These are phyloP conservation scores for Drosophila atroscutellata DNA, from an alignment of 2,888 invertebrate genomes.

Conservation along the genomic window DNA sequence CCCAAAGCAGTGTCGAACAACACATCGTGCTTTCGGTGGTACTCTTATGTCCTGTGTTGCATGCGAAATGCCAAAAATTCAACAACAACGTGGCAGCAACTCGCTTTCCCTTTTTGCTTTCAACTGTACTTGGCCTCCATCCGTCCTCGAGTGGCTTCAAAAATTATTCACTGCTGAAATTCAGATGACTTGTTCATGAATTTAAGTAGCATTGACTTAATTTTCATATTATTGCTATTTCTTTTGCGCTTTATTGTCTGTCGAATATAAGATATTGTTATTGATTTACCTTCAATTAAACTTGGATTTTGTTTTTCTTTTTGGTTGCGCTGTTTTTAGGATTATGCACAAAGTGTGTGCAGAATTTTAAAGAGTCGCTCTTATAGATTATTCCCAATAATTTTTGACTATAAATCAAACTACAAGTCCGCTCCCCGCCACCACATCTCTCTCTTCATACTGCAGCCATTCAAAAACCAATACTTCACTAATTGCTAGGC, in stretches of 20 bases:
- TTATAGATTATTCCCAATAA: constrained; percentile 37
- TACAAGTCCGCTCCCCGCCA: constrained; percentile 21
- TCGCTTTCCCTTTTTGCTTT: constrained; percentile 18
- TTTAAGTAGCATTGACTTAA: neutral
- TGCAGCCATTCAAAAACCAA: constrained; percentile 67
- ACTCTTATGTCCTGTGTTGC: constrained; percentile 39
- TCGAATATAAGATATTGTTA: neutral
- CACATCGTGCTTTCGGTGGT: constrained; percentile 9
- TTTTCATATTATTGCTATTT: neutral
- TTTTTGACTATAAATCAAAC: constrained; percentile 65
- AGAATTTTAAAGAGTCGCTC: constrained; percentile 28
- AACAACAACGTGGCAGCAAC: constrained; percentile 29
- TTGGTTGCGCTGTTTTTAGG: neutral
- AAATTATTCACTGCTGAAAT: neutral
- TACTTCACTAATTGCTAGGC: constrained; percentile 76
- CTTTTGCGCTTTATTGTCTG: neutral
- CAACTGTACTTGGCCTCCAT: constrained; percentile 25
- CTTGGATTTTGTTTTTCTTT: neutral
- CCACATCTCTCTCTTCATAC: constrained; percentile 25
- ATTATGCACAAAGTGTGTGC: constrained; percentile 12
- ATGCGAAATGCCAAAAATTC: constrained; percentile 51
- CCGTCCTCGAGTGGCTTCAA: neutral
- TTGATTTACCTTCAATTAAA: neutral
- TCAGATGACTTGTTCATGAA: neutral
- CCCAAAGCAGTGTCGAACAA: neutral